These are phyloP conservation scores for Corythaeola cristata DNA, from an alignment of 2,113 vertebrate genomes.

Conservation along the genomic window DNA sequence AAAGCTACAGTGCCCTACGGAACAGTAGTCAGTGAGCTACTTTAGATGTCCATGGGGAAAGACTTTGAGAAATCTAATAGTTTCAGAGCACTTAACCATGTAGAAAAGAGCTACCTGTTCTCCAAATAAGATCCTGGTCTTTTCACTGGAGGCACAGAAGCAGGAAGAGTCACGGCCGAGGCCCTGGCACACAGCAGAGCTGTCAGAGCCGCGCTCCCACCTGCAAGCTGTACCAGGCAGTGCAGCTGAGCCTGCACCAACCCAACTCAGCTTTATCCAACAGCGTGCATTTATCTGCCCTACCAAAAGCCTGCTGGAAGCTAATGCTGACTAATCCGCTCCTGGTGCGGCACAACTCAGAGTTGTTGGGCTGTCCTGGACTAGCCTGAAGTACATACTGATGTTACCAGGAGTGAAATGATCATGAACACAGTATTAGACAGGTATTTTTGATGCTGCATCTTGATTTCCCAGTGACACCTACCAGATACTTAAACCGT, in stretches of 20 bases:
- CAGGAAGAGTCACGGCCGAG: fast-evolving
- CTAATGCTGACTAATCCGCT: too few relatives aligned
- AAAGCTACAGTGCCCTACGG: background rate
- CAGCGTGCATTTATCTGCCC: fast-evolving
- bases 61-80: background rate
- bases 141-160: background rate
- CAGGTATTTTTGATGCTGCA: background rate
- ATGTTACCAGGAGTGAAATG: fast-evolving
- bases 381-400: background rate
- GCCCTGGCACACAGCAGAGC: background rate
- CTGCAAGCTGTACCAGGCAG: background rate
- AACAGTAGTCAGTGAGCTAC: background rate
- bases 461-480: background rate
- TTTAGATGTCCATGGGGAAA: background rate
- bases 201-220: background rate
- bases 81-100: background rate
- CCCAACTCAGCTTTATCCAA: too few relatives aligned
- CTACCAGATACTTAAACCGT: background rate
- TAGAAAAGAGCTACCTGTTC: background rate
- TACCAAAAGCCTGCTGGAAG: background rate
- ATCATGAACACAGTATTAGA: fast-evolving
- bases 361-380: background rate
- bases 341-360: background rate
- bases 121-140: fast-evolving
- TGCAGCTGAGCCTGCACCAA: background rate